Base-by-base conservation (phyloP, 2,888 invertebrate species). In the Brenthis ino region DNA sequence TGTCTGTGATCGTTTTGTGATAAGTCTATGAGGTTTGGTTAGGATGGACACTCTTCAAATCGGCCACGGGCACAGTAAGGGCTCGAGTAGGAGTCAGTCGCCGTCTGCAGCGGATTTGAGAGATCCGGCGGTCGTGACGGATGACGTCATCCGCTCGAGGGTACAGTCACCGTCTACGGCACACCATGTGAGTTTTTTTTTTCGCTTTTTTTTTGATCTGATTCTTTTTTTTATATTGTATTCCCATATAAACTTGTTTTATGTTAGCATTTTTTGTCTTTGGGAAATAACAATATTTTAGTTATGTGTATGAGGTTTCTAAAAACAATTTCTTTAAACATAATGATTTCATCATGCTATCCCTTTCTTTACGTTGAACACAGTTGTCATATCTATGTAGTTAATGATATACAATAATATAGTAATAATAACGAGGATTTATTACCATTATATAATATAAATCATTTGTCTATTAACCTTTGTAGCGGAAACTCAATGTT, bases 41-140 rank as follows among this genome's bases (percentile, higher is more conserved):
- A 67, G 71, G 68, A 91, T 92, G 92, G 92, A 93, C 79, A 89
- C 89, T 63, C 78, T 93, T 72, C 91, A 93, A 76, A 90, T 92
- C 71, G 79, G 85, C 47, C 93, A 88, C 75, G 91, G 86, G 64
- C 94, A 94, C 83, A 92, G 91, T 77, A 95, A 95, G 85, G 94
- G 93, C 57, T 94, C 95, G 55, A 95, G 95, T 76, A 85, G 95
- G 68, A 95, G 95, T 79, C 93, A 95, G 78, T 95, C 95, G 51
- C 95, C 95, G 69, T 89, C 91, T 11, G 83, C 89, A 1, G 85
- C 85, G n/a, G 93, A 94, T 77, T 78, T 93, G 88, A 72, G 88
- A 73, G 92, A 91, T 71, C 87, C 89, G 56, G 85, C 85, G 54
- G 86, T 85, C 73, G 84, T 90, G 74, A 88, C 88, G 6, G 92